Conservation (phyloP, 2,113 vertebrate species). For the Gavia stellata region DNA sequence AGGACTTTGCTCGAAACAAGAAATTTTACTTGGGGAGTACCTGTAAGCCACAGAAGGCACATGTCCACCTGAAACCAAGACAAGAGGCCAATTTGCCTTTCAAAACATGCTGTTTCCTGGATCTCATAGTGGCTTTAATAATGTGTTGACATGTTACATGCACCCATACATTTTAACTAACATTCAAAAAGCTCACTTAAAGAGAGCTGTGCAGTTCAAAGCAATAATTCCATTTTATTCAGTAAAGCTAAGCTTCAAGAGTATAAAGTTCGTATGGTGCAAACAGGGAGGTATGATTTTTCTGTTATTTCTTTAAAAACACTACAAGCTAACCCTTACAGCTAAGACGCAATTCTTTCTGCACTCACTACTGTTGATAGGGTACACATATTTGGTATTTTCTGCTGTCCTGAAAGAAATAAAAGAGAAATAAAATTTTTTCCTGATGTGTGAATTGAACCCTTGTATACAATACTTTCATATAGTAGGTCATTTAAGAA, state of each 20-base stretch:
- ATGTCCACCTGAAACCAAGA: neutral
- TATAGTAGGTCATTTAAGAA: conserved; percentile 22
- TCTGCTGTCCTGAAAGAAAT: neutral
- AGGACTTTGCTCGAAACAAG: neutral
- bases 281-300: neutral
- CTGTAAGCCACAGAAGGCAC: neutral
- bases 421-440: neutral
- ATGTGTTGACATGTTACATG: neutral
- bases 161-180: neutral
- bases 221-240: neutral
- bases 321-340: neutral
- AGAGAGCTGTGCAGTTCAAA: neutral
- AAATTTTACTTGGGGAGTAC: neutral
- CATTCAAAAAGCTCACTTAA: neutral
- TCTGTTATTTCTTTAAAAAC: neutral
- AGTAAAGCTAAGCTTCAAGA: neutral
- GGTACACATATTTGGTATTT: neutral
- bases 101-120: neutral
- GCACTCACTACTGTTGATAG: neutral
- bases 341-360: neutral
- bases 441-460: neutral
- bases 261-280: neutral
- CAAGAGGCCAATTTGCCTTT: neutral
- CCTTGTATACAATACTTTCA: neutral
- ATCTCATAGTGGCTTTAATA: neutral